These are phyloP conservation scores for Phymanthus crucifer DNA, from an alignment of 92 coral and sea anemone genomes.

Conservation along the genomic window DNA sequence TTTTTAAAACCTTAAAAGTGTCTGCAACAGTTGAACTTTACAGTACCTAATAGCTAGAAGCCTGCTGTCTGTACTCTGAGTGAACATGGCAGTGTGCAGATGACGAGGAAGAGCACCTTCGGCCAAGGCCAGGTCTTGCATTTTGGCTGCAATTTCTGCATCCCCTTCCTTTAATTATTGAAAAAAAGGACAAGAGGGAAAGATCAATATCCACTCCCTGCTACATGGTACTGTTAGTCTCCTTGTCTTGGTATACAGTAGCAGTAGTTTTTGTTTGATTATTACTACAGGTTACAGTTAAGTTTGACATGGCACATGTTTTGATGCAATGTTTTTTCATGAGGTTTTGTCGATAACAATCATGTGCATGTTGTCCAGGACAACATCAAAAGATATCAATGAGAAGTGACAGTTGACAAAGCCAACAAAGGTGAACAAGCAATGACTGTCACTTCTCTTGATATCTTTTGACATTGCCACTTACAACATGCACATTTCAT, in stretches of 20 bases:
- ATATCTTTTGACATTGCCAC: too few species aligned
- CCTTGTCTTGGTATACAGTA: too few species aligned
- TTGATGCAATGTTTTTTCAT: neutral
- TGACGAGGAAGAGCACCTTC: constrained; percentile 98
- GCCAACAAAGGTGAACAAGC: too few species aligned
- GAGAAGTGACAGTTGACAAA: too few species aligned
- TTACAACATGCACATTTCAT: too few species aligned
- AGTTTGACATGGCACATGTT: too few species aligned
- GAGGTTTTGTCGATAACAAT: too few species aligned
- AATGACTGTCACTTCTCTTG: too few species aligned
- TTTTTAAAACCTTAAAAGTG: neutral
- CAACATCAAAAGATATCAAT: too few species aligned
- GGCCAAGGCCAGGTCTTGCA: constrained; percentile 96
- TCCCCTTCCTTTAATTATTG: constrained; percentile 97
- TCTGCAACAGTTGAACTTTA: constrained; percentile 61
- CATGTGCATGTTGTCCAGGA: too few species aligned
- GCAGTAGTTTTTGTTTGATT: too few species aligned
- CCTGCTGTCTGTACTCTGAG: constrained; percentile 86
- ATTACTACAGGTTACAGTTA: neutral
- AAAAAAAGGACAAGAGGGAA: neutral
- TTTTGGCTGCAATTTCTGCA: constrained; percentile 91
- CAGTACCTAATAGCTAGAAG: constrained; percentile 65
- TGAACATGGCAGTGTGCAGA: constrained; percentile 96
- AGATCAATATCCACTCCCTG: neutral
- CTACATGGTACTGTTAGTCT: too few species aligned